phyloP scores from a whole-genome alignment of 2,888 invertebrate species.

The Hypolimnas misippus region DNA sequence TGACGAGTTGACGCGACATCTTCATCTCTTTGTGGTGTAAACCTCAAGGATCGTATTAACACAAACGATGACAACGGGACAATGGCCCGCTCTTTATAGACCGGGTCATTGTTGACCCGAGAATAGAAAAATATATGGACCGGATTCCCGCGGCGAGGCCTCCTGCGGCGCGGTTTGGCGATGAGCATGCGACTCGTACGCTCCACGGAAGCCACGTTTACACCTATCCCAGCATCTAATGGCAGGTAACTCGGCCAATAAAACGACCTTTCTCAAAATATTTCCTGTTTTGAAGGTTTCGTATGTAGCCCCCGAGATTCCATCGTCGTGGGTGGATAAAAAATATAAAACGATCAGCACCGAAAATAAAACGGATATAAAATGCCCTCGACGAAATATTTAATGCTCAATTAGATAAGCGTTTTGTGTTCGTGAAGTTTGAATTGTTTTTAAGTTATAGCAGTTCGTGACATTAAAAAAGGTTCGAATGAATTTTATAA shows the following conservation, averaged over 20 bases:
- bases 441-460: conserved; percentile 70
- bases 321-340: conserved; percentile 81
- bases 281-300: conserved; percentile 80
- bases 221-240: conserved; percentile 81
- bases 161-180: conserved; percentile 75
- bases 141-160: conserved; percentile 69
- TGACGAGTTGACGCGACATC: conserved; percentile 74
- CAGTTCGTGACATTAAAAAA: conserved; percentile 68
- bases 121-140: conserved; percentile 80
- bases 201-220: conserved; percentile 79
- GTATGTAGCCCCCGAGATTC: conserved; percentile 71
- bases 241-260: conserved; percentile 81
- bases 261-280: conserved; percentile 79
- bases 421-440: conserved; percentile 79
- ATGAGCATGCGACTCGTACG: conserved; percentile 52
- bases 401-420: conserved; percentile 84
- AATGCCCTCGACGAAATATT: conserved; percentile 82
- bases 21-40: conserved; percentile 80
- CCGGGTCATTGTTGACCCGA: conserved; percentile 70
- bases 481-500: conserved; percentile 43
- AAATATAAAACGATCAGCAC: conserved; percentile 76
- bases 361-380: conserved; percentile 80
- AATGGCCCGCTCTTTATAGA: conserved; percentile 71
- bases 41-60: conserved; percentile 83
- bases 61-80: conserved; percentile 81